Evolutionary conservation across 37 sponge, comb jelly and placozoan species (phyloP).

Genomic region (Tethya wilhelma): DNA sequence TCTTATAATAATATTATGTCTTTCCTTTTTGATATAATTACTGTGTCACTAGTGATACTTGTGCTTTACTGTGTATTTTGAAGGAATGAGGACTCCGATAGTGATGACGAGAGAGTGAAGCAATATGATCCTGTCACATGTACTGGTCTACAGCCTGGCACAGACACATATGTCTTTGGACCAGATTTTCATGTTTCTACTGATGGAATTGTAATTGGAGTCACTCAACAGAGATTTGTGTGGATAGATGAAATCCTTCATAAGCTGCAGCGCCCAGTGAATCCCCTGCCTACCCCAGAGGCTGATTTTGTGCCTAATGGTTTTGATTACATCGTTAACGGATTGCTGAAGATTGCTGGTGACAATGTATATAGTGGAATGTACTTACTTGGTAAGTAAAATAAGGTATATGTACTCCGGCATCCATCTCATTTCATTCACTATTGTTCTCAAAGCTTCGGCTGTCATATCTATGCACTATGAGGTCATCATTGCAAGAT

Average conservation of each 20-base stretch:
- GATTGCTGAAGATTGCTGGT: slow-evolving; percentile 14
- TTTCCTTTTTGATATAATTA: too few relatives aligned
- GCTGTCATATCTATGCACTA: slow-evolving; percentile 29
- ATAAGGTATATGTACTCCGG: too few relatives aligned
- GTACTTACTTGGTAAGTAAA: slow-evolving; percentile 20
- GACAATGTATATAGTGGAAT: slow-evolving; percentile 35
- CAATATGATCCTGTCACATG: slow-evolving; percentile 27
- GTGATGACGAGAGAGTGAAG: neutral
- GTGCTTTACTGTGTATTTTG: neutral
- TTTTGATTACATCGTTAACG: neutral
- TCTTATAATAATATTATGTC: too few relatives aligned
- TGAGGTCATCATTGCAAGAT: slow-evolving; percentile 4
- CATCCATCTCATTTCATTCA: too few relatives aligned
- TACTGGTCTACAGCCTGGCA: slow-evolving; percentile 24
- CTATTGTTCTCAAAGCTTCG: too few relatives aligned
- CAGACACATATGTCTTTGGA: slow-evolving; percentile 30
- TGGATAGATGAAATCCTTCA: slow-evolving; percentile 26
- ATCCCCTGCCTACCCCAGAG: neutral
- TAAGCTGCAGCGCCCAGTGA: slow-evolving; percentile 17
- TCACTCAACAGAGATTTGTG: neutral
- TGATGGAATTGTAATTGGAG: slow-evolving; percentile 6
- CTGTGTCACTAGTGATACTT: too few relatives aligned
- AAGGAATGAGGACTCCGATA: too few relatives aligned
- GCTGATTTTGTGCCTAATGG: neutral
- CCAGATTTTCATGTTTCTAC: slow-evolving; percentile 4